Evolutionary conservation across 2,113 vertebrate species (phyloP).

Genomic region (Mobula birostris): DNA sequence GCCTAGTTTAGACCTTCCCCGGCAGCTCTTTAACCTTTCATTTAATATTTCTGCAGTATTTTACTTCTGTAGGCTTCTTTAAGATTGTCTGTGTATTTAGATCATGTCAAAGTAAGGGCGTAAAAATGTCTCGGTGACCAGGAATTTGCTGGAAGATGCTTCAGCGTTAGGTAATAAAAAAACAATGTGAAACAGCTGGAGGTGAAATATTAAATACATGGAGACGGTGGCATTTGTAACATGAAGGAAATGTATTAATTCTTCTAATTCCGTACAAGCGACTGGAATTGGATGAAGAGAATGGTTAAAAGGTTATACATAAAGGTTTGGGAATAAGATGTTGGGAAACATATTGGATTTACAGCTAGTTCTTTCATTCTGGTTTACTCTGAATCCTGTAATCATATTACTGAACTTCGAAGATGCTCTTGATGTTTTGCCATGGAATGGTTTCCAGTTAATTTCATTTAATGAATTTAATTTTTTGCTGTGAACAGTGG

Average conservation of each 20-base stretch:
- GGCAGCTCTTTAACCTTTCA: too few relatives aligned
- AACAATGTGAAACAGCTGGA: neutral
- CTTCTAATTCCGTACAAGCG: neutral
- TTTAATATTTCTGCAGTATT: too few relatives aligned
- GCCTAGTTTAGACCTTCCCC: too few relatives aligned
- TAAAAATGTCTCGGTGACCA: neutral
- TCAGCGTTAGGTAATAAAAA: neutral
- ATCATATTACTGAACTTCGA: neutral
- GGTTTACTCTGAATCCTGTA: neutral
- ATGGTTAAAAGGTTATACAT: neutral
- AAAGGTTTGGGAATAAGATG: neutral
- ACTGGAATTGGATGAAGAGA: neutral
- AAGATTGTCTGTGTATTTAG: neutral
- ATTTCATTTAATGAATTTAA: neutral
- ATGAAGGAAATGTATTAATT: neutral
- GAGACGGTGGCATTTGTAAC: neutral
- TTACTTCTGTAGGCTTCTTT: neutral
- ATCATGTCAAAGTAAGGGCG: neutral
- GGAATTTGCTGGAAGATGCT: neutral
- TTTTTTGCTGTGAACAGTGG: neutral
- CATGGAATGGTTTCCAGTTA: neutral
- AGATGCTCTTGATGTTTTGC: neutral
- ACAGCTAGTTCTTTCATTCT: neutral
- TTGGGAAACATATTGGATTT: neutral
- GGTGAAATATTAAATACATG: neutral